A percentile compares a stretch with the other conserved stretches of the same genome.
Evolutionary conservation across 2,888 invertebrate species (phyloP).

Genomic region (Hylaea fasciaria): DNA sequence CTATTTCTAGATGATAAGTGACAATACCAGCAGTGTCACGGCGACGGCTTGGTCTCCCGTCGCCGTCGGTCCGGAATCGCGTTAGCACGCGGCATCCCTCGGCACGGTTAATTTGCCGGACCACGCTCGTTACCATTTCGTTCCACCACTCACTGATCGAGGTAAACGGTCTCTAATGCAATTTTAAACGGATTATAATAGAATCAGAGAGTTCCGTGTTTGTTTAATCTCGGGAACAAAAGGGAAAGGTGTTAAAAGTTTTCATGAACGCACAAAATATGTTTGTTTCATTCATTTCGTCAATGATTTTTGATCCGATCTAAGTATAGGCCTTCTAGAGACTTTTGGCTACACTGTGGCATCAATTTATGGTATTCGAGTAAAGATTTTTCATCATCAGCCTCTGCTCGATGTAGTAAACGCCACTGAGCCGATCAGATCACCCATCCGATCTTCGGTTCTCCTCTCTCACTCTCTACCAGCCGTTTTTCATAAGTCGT

Average conservation of each 20-base stretch:
- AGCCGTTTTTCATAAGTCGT: no score
- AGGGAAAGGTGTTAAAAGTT: constrained; percentile 6
- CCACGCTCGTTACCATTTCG: constrained; percentile 65
- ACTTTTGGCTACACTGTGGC: no score
- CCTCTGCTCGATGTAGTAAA: no score
- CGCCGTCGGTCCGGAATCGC: constrained; percentile 49
- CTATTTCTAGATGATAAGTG: no score
- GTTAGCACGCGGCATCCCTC: constrained; percentile 55
- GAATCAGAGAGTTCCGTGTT: constrained; percentile 26
- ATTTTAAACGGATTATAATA: constrained; percentile 34
- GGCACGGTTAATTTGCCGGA: constrained; percentile 65
- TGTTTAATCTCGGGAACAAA: constrained; percentile 12
- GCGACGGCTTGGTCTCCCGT: background rate
- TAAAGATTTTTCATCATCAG: no score
- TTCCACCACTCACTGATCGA: constrained; percentile 48
- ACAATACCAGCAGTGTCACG: background rate
- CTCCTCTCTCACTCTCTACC: no score
- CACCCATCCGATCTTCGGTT: no score
- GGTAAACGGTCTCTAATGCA: constrained; percentile 39
- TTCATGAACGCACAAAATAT: background rate
- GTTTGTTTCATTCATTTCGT: background rate
- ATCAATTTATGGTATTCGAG: no score
- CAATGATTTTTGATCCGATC: background rate
- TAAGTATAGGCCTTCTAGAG: no score
- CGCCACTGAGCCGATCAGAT: no score